Evolutionary conservation across 23 tunicate genomes (phyloP).

Genomic region (Trididemnum nubilum): DNA sequence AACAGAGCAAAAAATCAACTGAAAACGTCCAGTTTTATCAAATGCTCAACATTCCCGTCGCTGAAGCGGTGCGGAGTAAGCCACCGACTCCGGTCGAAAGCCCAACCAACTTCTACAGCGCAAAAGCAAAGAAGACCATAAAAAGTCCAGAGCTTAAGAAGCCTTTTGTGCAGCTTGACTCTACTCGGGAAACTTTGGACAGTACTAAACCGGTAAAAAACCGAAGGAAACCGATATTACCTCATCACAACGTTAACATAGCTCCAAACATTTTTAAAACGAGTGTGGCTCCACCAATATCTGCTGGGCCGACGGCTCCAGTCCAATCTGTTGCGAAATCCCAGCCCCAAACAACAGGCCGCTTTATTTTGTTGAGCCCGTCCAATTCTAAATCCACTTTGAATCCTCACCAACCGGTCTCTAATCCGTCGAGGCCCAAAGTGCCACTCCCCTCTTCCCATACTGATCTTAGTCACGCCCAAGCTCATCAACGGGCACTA

Average conservation of each 20-base stretch:
- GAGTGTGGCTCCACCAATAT: neutral
- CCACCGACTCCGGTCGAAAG: conserved; percentile 68
- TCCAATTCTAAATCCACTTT: neutral
- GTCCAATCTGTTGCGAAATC: neutral
- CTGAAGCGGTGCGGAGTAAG: conserved; percentile 55
- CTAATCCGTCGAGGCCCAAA: neutral
- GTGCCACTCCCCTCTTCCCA: neutral
- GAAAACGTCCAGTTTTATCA: conserved; percentile 38
- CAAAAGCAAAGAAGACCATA: neutral
- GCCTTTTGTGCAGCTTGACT: conserved; percentile 1
- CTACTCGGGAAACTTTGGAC: neutral
- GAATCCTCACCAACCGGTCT: neutral
- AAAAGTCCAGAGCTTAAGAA: neutral
- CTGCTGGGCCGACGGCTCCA: neutral
- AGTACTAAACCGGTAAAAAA: neutral
- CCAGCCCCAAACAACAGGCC: neutral
- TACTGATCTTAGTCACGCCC: conserved; percentile 33
- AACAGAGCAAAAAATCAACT: neutral
- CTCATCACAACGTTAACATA: conserved; percentile 21
- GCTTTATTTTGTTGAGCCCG: neutral
- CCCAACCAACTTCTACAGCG: neutral
- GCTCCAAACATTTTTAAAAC: neutral
- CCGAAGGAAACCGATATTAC: conserved; percentile 47
- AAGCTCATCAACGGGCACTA: conserved; percentile 52
- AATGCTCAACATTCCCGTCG: conserved; percentile 53